Evolutionary conservation across 2,797 vertebrate species (phyloP).

Genomic region (Lacerta bilineata): DNA sequence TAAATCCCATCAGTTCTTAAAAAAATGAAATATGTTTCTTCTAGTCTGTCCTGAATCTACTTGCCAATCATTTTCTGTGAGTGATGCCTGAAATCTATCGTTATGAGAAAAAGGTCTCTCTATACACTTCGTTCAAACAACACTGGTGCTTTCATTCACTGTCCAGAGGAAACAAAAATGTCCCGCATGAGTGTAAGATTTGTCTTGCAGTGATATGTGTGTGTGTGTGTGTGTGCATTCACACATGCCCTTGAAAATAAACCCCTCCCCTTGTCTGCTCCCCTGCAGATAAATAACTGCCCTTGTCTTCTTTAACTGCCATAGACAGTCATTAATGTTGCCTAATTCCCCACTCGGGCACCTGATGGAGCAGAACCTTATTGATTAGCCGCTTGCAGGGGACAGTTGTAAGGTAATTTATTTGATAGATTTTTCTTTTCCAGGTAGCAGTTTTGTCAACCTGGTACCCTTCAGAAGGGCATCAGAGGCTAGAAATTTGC

Average conservation of each 20-base stretch:
- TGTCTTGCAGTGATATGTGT: background rate
- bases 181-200: background rate
- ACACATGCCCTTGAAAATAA: conserved; percentile 1
- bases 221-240: no score
- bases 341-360: conserved; percentile 38
- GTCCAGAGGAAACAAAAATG: background rate
- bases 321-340: conserved; percentile 43
- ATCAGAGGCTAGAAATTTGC: background rate
- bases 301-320: background rate
- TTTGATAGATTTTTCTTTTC: conserved; percentile 34
- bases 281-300: background rate
- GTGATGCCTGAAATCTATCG: background rate
- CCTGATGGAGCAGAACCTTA: conserved; percentile 39
- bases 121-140: background rate
- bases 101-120: background rate
- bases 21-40: no score
- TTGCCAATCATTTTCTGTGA: background rate
- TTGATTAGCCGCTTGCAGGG: conserved; percentile 46
- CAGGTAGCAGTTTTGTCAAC: conserved; percentile 4
- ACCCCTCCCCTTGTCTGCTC: background rate
- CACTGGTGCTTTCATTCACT: background rate
- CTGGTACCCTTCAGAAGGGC: conserved; percentile 29
- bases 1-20: no score
- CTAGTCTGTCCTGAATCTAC: background rate
- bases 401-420: conserved; percentile 29